Evolutionary conservation across 2,113 vertebrate species (phyloP).

Genomic region (Thunnus thynnus): DNA sequence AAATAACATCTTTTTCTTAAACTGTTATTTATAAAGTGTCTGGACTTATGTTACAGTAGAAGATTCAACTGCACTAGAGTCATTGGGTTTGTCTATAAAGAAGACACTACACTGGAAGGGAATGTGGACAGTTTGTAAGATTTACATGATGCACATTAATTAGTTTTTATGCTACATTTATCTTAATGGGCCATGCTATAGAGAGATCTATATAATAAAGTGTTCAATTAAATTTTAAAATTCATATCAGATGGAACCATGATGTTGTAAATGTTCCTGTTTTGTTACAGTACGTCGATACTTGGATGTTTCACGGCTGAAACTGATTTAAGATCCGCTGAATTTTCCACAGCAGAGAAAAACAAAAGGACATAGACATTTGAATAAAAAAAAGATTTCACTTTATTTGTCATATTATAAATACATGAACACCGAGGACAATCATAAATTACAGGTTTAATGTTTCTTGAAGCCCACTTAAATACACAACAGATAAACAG

Average conservation of each 20-base stretch:
- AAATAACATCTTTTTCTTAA: background rate
- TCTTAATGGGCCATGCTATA: background rate
- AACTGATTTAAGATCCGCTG: background rate
- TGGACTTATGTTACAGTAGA: background rate
- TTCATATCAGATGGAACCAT: background rate
- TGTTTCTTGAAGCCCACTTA: background rate
- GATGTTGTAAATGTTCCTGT: background rate
- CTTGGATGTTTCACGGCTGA: background rate
- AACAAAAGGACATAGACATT: background rate
- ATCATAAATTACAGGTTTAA: background rate
- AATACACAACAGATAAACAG: background rate
- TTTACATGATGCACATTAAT: too few species aligned
- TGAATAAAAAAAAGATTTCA: background rate
- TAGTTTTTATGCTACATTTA: background rate
- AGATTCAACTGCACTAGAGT: background rate
- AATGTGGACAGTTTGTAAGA: background rate
- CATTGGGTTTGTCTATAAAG: background rate
- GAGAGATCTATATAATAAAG: background rate
- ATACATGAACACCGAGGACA: background rate
- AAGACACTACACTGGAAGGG: background rate
- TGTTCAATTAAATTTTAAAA: background rate
- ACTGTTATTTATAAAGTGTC: background rate
- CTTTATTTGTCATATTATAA: constrained; percentile 27
- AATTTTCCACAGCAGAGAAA: background rate
- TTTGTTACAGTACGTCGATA: background rate